A percentile compares a stretch with the other conserved stretches of the same genome.
Conservation (phyloP, 1,140 invertebrate genomes). For the Aphelinus atriplicis region DNA sequence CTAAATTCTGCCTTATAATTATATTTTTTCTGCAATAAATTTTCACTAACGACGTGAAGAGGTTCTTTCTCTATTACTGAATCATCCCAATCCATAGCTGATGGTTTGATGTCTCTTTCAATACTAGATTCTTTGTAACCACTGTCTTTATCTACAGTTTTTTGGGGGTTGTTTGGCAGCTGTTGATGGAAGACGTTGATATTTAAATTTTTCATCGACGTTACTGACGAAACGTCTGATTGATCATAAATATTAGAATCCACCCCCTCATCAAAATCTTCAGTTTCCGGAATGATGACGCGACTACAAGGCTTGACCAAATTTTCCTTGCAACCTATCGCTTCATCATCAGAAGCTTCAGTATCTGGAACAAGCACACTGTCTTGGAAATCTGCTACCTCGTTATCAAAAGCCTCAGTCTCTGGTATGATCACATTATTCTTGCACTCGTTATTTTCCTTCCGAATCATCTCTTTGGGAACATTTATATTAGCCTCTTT, state of each 20-base stretch:
- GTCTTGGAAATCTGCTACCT: background rate
- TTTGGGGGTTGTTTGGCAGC: background rate
- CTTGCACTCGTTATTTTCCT: too few species aligned
- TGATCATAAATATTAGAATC: too few species aligned
- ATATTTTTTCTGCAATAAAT: slow-evolving; percentile 6
- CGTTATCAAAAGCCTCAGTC: slow-evolving; percentile 30
- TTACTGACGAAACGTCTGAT: too few species aligned
- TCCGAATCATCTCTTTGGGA: too few species aligned
- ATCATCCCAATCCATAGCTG: slow-evolving; percentile 26
- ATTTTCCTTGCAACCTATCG: background rate
- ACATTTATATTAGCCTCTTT: background rate
- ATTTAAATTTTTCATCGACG: background rate
- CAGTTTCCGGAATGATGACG: slow-evolving; percentile 27
- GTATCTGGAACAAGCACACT: slow-evolving; percentile 19
- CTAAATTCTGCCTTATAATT: slow-evolving; percentile 1
- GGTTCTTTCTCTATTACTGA: slow-evolving; percentile 25
- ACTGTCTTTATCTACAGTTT: slow-evolving; percentile 16
- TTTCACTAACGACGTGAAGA: background rate
- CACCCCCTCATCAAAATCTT: background rate
- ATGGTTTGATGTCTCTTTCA: slow-evolving; percentile 11
- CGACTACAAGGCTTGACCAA: too few species aligned
- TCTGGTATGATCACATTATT: slow-evolving; percentile 38
- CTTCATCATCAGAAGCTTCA: slow-evolving; percentile 26
- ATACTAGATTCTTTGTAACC: slow-evolving; percentile 25
- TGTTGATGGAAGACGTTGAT: background rate